Evolutionary conservation across 2,797 vertebrate species (phyloP), one percentile per base, ranked within the genome.

Genomic region (Hyperoplus immaculatus): DNA sequence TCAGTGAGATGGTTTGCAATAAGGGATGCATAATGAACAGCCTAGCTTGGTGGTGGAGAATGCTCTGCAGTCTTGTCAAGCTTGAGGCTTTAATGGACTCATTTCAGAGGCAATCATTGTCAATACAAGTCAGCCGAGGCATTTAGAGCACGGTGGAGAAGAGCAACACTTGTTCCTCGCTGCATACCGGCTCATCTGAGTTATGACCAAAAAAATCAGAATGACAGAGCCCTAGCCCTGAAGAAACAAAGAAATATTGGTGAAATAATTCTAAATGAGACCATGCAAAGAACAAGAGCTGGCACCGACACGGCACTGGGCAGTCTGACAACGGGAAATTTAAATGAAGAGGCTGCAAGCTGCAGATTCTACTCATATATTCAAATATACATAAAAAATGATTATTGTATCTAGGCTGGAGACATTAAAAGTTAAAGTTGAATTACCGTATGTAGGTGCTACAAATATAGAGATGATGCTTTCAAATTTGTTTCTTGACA

Each of bases 41-140:
- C 78, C 64, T 8, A 56, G 88, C 87, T 83, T 65, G 78, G 75
- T 65, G 78, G 75, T 75, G 84, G 78, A 87, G 80, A 79, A 79
- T 46, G 69, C 84, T 81, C 69, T 78, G 79, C 85, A 80, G 85
- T 90, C 95, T 94, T 96, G 95, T 97, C 96, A 96, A 93, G 95
- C 91, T 87, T 87, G 92, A 92, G 90, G 93, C 94, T 93, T 96
- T 97, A 97, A 99, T 96, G 92, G 95, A 94, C 95, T 96, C 95
- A 96, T 97, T 96, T 96, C 94, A 91, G 93, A 94, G 93, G 96
- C 96, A 96, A 97, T 98, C 96, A 97, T 96, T 97, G 96, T 96
- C 97, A 96, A 96, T 96, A 96, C 94, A 95, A 96, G 95, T 94
- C 94, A 94, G 92, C 79, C 85, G 89, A 89, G 92, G 95, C 94